Evolutionary conservation across 2,888 invertebrate genomes (phyloP).

Genomic region (Leptinotarsa peninsularis): DNA sequence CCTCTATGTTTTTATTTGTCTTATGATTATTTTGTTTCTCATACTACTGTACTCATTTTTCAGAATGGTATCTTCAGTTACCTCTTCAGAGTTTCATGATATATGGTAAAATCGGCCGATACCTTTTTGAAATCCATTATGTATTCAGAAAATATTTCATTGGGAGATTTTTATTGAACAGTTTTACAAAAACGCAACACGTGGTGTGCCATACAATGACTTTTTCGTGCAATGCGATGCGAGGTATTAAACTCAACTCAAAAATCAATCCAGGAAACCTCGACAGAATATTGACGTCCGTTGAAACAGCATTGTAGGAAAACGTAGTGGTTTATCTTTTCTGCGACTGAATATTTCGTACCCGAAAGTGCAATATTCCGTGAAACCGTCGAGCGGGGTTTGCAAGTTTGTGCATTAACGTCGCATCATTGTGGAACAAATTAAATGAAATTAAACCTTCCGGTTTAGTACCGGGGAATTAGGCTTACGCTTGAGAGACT

Average conservation of each 20-base stretch:
- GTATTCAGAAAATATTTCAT: neutral
- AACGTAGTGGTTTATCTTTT: neutral
- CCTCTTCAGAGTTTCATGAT: too few species aligned
- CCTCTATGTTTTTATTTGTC: too few species aligned
- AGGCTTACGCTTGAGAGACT: too few species aligned
- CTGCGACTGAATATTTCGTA: slow-evolving; percentile 3
- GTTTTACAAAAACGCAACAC: too few species aligned
- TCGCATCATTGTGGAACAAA: slow-evolving; percentile 51
- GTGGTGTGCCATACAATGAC: too few species aligned
- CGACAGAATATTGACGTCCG: neutral
- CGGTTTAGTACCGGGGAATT: slow-evolving; percentile 25
- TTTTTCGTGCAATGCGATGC: neutral
- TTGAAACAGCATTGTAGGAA: neutral
- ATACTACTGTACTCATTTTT: too few species aligned
- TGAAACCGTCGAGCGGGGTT: slow-evolving; percentile 34
- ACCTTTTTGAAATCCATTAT: too few species aligned
- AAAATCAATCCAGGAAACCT: neutral
- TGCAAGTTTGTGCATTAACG: slow-evolving; percentile 47
- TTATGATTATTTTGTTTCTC: too few species aligned
- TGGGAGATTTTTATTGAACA: too few species aligned
- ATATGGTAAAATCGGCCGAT: too few species aligned
- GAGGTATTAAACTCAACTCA: slow-evolving; percentile 4
- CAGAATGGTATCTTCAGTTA: too few species aligned
- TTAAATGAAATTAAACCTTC: slow-evolving; percentile 53
- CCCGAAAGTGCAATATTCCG: slow-evolving; percentile 40